Base-by-base conservation (phyloP, 2,888 invertebrate genomes). In the Ornithoptera alexandrae region DNA sequence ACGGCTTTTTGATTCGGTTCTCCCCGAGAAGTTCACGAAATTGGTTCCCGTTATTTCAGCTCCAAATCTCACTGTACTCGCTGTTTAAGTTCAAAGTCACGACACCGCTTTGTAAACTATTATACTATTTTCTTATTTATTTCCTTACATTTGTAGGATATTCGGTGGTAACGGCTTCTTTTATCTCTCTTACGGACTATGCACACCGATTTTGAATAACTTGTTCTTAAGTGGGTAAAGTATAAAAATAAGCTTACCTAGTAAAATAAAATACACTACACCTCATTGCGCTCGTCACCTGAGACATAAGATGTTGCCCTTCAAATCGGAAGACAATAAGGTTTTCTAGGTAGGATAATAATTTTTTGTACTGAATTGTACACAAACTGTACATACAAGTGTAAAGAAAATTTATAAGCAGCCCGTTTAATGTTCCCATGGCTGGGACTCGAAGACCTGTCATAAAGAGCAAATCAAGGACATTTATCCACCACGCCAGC, bases 51-150 rank as follows among this genome's bases (percentile, higher is more conserved):
- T 88, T 89, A 88, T 79, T 83, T 85, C 86, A 86, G 85, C 90
- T 83, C 90, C 89, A 88, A 92, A 92, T 90, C 91, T 85, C 83
- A 81, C 79, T 81, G 80, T 81, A 74, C 81, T 82, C 84, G 83
- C 83, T 86, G 22, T 22, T 85, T 87, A 89, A 88, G 86, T 87
- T 84, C 84, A 80, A 76, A 90, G 90, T 91, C 90, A 91, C 90
- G 89, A 90, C 87, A 82, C 83, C 78, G 82, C 83, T 82, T 83
- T 56, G 59, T 63, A 67, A 70, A 64, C 60, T 70, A 30, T 67
- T 46, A 67, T 64, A 60, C 53, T 64, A 64, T 67, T 67, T 60
- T 65, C 61, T 68, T 70, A 67, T 70, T 64, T 67, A 18, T 36
- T 18, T 67, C 59, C 36, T 53, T 53, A 63, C 66, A 57, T 66